These are phyloP conservation scores for Apoda limacodes DNA, from an alignment of 2,888 invertebrate species.

Conservation along the genomic window DNA sequence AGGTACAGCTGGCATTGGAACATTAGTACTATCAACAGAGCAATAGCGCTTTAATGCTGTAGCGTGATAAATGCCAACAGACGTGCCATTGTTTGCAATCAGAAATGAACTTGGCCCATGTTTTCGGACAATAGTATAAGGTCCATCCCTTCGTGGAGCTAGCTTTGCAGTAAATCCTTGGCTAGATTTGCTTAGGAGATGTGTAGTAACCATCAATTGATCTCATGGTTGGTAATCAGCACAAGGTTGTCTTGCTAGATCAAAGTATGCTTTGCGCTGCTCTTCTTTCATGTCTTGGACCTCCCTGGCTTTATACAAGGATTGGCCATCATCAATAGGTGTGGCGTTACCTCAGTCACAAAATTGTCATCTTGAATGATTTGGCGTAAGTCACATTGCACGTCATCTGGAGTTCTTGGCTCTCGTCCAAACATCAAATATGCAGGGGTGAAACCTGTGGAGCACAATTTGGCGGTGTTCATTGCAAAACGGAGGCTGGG, in stretches of 20 bases:
- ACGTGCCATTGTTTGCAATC: slow-evolving; percentile 2
- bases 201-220: slow-evolving; percentile 5
- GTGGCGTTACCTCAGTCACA: slow-evolving; percentile 3
- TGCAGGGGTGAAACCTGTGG: slow-evolving; percentile 10
- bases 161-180: slow-evolving; percentile 9
- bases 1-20: slow-evolving; percentile 1
- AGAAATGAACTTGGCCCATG: slow-evolving; percentile 14
- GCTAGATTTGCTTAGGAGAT: slow-evolving; percentile 6
- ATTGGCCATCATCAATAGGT: slow-evolving; percentile 3
- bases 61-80: slow-evolving; percentile 3
- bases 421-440: slow-evolving; percentile 15
- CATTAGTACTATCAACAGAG: neutral
- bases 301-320: slow-evolving; percentile 1
- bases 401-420: slow-evolving; percentile 6
- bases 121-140: slow-evolving; percentile 6
- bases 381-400: slow-evolving; percentile 1
- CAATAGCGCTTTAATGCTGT: slow-evolving; percentile 1
- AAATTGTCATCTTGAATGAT: slow-evolving; percentile 5
- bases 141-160: slow-evolving; percentile 5
- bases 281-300: slow-evolving; percentile 3
- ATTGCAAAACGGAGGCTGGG: slow-evolving; percentile 14
- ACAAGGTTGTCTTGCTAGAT: slow-evolving; percentile 1
- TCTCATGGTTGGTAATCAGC: slow-evolving; percentile 2
- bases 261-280: neutral
- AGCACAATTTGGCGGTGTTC: slow-evolving; percentile 10